These are phyloP conservation scores for Atrichornis clamosus DNA, from an alignment of 2,113 vertebrate genomes.

Conservation along the genomic window DNA sequence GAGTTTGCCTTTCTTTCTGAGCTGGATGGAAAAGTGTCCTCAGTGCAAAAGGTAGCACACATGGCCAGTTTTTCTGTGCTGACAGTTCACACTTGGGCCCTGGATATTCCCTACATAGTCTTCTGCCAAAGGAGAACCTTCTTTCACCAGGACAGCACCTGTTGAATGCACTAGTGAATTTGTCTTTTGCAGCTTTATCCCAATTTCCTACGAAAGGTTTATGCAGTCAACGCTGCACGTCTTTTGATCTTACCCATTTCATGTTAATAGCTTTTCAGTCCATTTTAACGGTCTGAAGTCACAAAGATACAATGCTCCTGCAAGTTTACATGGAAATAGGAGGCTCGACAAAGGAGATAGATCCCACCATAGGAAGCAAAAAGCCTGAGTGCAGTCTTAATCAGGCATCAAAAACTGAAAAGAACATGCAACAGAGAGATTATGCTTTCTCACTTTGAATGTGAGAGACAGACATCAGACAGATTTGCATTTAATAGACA, in stretches of 20 bases:
- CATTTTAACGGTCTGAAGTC: neutral
- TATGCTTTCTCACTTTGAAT: neutral
- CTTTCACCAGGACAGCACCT: neutral
- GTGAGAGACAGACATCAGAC: neutral
- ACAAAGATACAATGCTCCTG: neutral
- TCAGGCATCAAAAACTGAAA: neutral
- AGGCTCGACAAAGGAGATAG: neutral
- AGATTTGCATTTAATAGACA: neutral
- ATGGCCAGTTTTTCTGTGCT: neutral
- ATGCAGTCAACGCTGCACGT: neutral
- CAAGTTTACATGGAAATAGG: neutral
- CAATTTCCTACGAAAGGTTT: neutral
- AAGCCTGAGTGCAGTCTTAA: neutral
- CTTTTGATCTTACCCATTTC: neutral
- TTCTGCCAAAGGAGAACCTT: neutral
- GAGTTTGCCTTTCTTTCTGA: neutral
- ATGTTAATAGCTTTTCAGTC: neutral
- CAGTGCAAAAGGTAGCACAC: neutral
- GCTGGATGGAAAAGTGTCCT: neutral
- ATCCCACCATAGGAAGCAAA: neutral
- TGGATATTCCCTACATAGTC: neutral
- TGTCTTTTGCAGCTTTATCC: neutral
- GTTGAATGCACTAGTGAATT: neutral
- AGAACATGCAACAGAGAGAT: neutral
- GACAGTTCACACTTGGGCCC: neutral